These are phyloP conservation scores for Catharus ustulatus DNA, from an alignment of 2,797 vertebrate genomes.

Conservation along the genomic window DNA sequence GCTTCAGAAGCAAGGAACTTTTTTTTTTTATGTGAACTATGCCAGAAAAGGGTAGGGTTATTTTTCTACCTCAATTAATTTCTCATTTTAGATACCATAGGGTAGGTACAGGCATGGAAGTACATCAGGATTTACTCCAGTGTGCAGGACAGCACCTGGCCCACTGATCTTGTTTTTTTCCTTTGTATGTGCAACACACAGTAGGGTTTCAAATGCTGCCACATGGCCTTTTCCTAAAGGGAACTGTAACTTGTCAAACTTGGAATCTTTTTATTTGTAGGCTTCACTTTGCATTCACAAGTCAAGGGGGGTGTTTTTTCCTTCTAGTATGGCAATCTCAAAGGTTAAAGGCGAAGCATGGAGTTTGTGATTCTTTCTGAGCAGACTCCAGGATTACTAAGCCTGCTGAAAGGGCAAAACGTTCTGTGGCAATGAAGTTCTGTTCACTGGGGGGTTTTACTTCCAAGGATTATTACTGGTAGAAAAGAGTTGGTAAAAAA, in stretches of 20 bases:
- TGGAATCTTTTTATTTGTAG: constrained; percentile 22
- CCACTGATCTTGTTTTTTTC: neutral
- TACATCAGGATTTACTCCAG: neutral
- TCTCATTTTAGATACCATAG: neutral
- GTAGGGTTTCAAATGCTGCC: neutral
- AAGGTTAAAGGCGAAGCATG: neutral
- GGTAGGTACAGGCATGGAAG: neutral
- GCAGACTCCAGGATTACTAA: neutral
- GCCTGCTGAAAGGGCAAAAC: neutral
- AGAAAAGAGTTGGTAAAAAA: neutral
- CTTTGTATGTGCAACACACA: neutral
- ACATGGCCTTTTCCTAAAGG: neutral
- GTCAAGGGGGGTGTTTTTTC: neutral
- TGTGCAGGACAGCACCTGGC: neutral
- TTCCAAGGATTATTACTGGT: neutral
- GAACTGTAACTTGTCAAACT: neutral
- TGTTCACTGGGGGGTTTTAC: neutral
- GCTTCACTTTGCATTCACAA: constrained; percentile 13
- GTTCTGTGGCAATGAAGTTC: constrained; percentile 8
- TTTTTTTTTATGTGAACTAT: neutral
- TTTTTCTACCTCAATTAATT: neutral
- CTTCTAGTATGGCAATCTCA: neutral
- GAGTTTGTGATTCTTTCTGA: neutral
- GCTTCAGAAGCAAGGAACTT: neutral
- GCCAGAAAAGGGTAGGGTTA: neutral